Conservation (phyloP, 2,113 vertebrate species). For the Caranx ignobilis region DNA sequence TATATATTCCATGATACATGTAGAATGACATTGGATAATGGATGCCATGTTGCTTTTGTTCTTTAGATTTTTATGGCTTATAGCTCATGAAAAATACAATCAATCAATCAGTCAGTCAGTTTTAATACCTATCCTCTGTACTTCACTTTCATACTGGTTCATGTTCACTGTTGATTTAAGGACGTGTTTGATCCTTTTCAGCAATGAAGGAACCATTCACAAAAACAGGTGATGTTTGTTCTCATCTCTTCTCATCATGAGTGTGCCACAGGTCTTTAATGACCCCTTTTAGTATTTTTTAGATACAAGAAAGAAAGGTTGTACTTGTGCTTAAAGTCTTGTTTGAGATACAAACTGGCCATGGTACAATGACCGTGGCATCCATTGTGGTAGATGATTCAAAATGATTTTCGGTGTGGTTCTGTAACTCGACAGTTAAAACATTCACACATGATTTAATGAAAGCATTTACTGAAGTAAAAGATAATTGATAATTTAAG, state of each 20-base stretch:
- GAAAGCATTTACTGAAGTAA: conserved; percentile 2
- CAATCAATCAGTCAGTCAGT: no score
- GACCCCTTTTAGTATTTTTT: no score
- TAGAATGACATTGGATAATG: no score
- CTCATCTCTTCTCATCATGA: no score
- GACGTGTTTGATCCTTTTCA: neutral
- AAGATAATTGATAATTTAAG: conserved; percentile 8
- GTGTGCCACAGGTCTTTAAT: neutral
- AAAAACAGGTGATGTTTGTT: neutral
- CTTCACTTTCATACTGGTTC: no score
- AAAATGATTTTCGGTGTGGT: neutral
- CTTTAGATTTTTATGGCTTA: no score
- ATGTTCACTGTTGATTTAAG: neutral
- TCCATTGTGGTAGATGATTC: neutral
- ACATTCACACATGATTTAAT: neutral
- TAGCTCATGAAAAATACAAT: no score
- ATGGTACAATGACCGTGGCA: neutral
- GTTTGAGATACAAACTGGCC: no score
- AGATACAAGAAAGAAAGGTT: no score
- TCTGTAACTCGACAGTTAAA: neutral
- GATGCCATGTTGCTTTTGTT: no score
- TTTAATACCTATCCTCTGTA: no score
- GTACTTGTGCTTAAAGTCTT: neutral
- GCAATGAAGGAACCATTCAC: neutral
- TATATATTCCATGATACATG: no score